Percentiles rank a stretch among this genome's conserved stretches.
These are phyloP conservation scores for Aphidoletes aphidimyza DNA, from an alignment of 2,888 invertebrate genomes.

Conservation along the genomic window DNA sequence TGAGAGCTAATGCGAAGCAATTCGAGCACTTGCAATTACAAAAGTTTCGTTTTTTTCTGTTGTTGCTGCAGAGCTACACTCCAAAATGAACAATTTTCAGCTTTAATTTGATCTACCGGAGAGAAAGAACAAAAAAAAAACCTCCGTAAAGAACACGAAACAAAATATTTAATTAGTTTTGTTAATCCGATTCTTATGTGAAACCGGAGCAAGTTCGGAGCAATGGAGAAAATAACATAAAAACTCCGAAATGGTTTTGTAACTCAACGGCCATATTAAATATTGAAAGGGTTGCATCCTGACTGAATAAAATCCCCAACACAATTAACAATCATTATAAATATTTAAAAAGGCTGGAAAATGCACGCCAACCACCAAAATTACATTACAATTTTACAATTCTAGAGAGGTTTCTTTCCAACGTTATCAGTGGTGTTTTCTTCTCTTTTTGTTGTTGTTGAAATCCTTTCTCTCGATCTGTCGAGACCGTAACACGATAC, in stretches of 20 bases:
- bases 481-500: too few relatives aligned
- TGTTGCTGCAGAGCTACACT: too few relatives aligned
- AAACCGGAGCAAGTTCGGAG: neutral
- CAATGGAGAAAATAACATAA: neutral
- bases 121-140: neutral
- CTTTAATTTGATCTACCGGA: neutral
- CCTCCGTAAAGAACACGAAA: neutral
- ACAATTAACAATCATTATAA: conserved; percentile 53
- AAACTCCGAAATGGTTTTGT: neutral
- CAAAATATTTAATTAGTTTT: conserved; percentile 52
- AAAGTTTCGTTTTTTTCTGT: neutral
- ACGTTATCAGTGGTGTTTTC: neutral
- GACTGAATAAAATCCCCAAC: conserved; percentile 51
- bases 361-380: neutral
- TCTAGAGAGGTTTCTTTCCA: neutral
- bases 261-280: neutral
- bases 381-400: conserved; percentile 3
- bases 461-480: too few relatives aligned
- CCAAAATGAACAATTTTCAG: too few relatives aligned
- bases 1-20: too few relatives aligned
- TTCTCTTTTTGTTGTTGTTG: neutral
- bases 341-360: conserved; percentile 28
- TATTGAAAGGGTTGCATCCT: conserved; percentile 44
- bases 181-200: conserved; percentile 52
- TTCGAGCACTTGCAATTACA: conserved; percentile 22